phyloP scores from a whole-genome alignment of 2,797 vertebrate genomes.

The Bradypus variegatus region DNA sequence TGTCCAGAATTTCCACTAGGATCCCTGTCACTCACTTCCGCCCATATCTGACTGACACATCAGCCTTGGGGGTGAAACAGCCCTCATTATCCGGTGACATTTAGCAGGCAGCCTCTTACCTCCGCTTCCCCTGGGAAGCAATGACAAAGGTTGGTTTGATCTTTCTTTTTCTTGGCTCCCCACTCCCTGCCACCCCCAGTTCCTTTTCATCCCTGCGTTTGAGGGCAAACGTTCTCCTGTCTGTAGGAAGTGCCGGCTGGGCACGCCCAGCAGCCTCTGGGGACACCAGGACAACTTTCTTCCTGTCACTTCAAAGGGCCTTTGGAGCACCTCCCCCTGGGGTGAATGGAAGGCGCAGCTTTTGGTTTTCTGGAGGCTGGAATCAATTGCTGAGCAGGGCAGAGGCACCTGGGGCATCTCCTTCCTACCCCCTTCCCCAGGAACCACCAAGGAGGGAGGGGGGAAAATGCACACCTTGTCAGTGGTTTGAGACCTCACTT shows the following conservation, averaged over 20 bases:
- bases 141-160: constrained; percentile 58
- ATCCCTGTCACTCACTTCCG: neutral
- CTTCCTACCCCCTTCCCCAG: neutral
- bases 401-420: neutral
- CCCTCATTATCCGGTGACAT: constrained; percentile 58
- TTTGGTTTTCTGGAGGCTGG: neutral
- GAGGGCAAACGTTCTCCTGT: neutral
- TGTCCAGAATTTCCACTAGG: neutral
- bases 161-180: constrained; percentile 22
- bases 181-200: neutral
- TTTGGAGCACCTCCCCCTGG: neutral
- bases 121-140: constrained; percentile 45
- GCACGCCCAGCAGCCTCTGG: neutral
- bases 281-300: constrained; percentile 15
- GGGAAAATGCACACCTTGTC: neutral
- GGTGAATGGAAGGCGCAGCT: neutral
- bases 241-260: neutral
- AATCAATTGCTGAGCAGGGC: neutral
- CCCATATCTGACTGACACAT: neutral
- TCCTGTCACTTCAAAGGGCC: constrained; percentile 45
- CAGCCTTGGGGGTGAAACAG: neutral
- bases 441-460: neutral
- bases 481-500: no score
- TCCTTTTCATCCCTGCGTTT: constrained; percentile 42
- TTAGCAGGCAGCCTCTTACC: constrained; percentile 45